A percentile compares a stretch with the other conserved stretches of the same genome.
phyloP scores from a whole-genome alignment of 2,888 invertebrate species.

The Hirtodrosophila trivittata region DNA sequence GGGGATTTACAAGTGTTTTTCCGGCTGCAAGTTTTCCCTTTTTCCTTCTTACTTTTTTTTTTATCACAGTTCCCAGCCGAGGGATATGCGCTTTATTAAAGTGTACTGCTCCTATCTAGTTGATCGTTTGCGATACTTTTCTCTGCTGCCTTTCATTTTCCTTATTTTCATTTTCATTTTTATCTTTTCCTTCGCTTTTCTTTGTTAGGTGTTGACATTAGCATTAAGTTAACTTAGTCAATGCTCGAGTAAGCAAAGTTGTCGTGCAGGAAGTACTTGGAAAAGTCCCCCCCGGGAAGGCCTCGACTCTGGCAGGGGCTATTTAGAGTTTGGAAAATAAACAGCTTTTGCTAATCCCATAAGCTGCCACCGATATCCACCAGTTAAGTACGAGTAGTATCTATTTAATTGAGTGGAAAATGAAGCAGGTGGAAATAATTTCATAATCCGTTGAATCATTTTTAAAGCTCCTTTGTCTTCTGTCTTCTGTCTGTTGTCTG shows the following conservation, averaged over 20 bases:
- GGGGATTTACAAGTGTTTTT: conserved; percentile 71
- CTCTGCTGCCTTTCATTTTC: not conserved
- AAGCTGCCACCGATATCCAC: conserved; percentile 1
- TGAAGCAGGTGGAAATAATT: conserved; percentile 13
- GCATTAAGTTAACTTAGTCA: conserved; percentile 38
- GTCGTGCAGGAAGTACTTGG: conserved; percentile 19
- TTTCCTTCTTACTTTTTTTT: conserved; percentile 5
- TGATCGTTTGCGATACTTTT: not conserved
- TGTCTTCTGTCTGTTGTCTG: too few relatives aligned
- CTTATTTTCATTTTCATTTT: conserved; percentile 2
- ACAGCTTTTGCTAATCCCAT: conserved; percentile 3
- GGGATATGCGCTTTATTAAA: conserved; percentile 40
- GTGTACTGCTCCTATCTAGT: conserved; percentile 15
- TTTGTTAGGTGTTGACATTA: conserved; percentile 40
- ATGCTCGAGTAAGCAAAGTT: conserved; percentile 21
- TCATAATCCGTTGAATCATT: too few relatives aligned
- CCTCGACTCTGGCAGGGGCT: too few relatives aligned
- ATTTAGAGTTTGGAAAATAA: too few relatives aligned
- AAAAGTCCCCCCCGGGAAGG: not conserved
- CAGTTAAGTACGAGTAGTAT: not conserved
- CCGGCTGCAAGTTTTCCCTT: conserved; percentile 29
- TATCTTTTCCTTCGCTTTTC: not conserved
- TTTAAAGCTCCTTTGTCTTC: too few relatives aligned
- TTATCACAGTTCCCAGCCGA: conserved; percentile 12
- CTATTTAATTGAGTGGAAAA: not conserved